These are phyloP conservation scores for Micropterix aruncella DNA, from an alignment of 2,888 invertebrate genomes.

Conservation along the genomic window DNA sequence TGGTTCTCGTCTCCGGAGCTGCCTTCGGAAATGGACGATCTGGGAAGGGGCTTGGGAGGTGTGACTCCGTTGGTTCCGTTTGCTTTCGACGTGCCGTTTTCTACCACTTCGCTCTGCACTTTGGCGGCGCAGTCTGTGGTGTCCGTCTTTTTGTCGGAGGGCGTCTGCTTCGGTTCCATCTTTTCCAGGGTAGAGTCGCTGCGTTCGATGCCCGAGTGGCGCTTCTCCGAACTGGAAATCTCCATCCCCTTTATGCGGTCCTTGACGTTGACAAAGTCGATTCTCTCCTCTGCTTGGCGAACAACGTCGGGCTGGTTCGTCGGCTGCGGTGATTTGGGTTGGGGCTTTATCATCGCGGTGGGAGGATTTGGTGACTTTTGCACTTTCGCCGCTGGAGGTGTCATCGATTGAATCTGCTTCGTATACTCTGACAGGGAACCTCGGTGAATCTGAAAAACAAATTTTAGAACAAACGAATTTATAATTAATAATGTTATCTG, in stretches of 20 bases:
- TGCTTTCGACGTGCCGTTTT: slow-evolving; percentile 26
- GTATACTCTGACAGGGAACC: slow-evolving; percentile 36
- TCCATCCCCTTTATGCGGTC: slow-evolving; percentile 51
- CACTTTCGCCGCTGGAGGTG: slow-evolving; percentile 26
- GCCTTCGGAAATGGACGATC: slow-evolving; percentile 62
- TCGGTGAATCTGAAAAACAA: slow-evolving; percentile 48
- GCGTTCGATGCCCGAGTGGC: background rate
- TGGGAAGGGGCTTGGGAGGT: slow-evolving; percentile 69
- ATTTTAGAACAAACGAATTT: too few relatives aligned
- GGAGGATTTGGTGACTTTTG: slow-evolving; percentile 18
- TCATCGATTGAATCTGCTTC: slow-evolving; percentile 31
- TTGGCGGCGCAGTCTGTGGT: background rate
- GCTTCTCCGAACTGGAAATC: slow-evolving; percentile 16
- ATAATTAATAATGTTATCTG: too few relatives aligned
- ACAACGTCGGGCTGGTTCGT: slow-evolving; percentile 17
- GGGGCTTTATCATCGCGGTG: slow-evolving; percentile 19
- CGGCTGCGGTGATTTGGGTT: slow-evolving; percentile 17
- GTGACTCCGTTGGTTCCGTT: slow-evolving; percentile 28
- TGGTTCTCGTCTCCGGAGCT: slow-evolving; percentile 33
- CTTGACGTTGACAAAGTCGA: slow-evolving; percentile 41
- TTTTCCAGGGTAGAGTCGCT: background rate
- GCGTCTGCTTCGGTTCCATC: background rate
- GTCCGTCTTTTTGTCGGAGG: background rate
- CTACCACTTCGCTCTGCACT: background rate
- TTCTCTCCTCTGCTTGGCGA: slow-evolving; percentile 31